phyloP scores from a whole-genome alignment of 2,797 vertebrate species.

The Coluber constrictor region DNA sequence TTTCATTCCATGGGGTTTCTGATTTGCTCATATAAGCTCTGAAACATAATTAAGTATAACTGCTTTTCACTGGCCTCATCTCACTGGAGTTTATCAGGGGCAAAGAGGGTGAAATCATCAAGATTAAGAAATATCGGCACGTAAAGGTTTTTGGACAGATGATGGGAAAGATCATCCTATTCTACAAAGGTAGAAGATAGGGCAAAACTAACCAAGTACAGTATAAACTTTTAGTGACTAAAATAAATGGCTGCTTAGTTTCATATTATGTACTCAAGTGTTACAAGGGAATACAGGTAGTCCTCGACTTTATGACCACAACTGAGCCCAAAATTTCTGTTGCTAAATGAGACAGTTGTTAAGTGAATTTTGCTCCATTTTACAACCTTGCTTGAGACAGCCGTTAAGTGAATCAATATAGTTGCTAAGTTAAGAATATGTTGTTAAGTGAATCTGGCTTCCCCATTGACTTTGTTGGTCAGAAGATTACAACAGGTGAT shows the following conservation, averaged over 20 bases:
- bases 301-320: not conserved
- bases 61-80: not conserved
- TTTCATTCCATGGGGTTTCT: not conserved
- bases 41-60: not conserved
- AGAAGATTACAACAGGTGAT: not conserved
- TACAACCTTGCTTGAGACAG: not conserved
- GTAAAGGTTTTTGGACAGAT: not conserved
- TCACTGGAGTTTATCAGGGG: not conserved
- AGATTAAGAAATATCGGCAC: not conserved
- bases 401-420: not conserved
- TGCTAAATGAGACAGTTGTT: not conserved
- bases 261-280: not conserved
- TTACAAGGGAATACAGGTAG: not conserved
- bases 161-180: not conserved
- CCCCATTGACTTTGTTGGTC: not conserved
- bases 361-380: not conserved
- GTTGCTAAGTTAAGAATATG: not conserved
- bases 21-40: not conserved
- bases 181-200: not conserved
- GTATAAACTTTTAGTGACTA: not conserved
- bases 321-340: not conserved
- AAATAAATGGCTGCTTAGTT: not conserved
- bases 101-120: not conserved
- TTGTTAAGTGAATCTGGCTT: not conserved
- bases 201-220: not conserved